phyloP scores from a whole-genome alignment of 2,888 invertebrate genomes.

The Kryphioiulus occultus region DNA sequence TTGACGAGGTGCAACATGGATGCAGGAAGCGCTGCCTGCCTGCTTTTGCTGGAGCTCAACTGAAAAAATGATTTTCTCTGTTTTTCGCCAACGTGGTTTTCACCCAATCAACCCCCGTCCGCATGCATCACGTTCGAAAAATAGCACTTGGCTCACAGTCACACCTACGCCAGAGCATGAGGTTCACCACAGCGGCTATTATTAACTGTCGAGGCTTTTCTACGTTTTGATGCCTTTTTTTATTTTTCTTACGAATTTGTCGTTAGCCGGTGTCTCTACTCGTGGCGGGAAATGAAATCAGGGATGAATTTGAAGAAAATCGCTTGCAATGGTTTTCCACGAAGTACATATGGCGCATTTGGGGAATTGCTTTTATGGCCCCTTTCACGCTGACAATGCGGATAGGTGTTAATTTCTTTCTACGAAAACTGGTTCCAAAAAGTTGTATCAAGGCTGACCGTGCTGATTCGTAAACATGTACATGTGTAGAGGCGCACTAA shows the following conservation, averaged over 20 bases:
- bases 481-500: too few species aligned
- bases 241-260: not conserved
- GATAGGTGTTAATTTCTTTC: not conserved
- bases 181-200: not conserved
- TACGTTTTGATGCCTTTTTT: not conserved
- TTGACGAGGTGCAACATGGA: not conserved
- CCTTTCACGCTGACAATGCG: not conserved
- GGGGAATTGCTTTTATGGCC: not conserved
- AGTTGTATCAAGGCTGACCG: not conserved
- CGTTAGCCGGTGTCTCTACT: not conserved
- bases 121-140: not conserved
- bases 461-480: too few species aligned
- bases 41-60: not conserved
- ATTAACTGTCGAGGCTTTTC: not conserved
- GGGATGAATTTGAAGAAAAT: not conserved
- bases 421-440: not conserved
- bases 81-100: not conserved
- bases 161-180: not conserved
- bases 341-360: too few species aligned
- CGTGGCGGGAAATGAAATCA: not conserved
- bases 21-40: not conserved
- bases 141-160: slow-evolving; percentile 20
- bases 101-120: not conserved
- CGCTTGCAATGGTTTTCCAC: not conserved
- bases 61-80: not conserved